phyloP scores from a whole-genome alignment of 2,888 invertebrate species.

The Eupithecia centaureata region DNA sequence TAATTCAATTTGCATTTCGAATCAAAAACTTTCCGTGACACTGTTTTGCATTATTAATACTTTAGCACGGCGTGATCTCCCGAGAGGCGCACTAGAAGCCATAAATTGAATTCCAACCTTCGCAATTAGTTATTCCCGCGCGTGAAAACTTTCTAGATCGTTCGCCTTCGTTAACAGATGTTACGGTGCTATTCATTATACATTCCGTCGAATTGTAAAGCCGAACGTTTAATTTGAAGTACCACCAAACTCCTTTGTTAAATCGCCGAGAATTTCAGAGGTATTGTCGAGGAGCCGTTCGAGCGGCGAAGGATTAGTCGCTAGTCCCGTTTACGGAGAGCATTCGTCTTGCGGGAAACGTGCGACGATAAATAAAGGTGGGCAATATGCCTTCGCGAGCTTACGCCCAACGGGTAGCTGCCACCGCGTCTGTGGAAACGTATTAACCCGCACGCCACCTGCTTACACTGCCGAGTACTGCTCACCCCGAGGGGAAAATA shows the following conservation, averaged over 20 bases:
- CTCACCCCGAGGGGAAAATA: slow-evolving; percentile 50
- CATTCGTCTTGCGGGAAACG: slow-evolving; percentile 66
- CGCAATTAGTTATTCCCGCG: slow-evolving; percentile 85
- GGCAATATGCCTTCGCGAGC: slow-evolving; percentile 58
- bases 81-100: slow-evolving; percentile 81
- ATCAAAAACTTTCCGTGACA: slow-evolving; percentile 84
- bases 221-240: slow-evolving; percentile 84
- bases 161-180: slow-evolving; percentile 85
- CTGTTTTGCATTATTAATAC: slow-evolving; percentile 85
- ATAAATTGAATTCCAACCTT: slow-evolving; percentile 84
- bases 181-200: slow-evolving; percentile 84
- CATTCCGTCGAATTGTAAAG: slow-evolving; percentile 84
- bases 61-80: slow-evolving; percentile 80
- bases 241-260: slow-evolving; percentile 79
- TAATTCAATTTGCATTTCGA: slow-evolving; percentile 83
- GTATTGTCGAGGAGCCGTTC: slow-evolving; percentile 69
- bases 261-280: slow-evolving; percentile 58
- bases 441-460: slow-evolving; percentile 57
- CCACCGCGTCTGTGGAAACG: slow-evolving; percentile 45
- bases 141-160: slow-evolving; percentile 84
- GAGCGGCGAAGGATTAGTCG: slow-evolving; percentile 68
- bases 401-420: slow-evolving; percentile 42
- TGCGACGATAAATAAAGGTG: slow-evolving; percentile 70
- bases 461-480: slow-evolving; percentile 41
- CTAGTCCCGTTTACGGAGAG: slow-evolving; percentile 64